Base-by-base conservation (phyloP, 2,797 vertebrate genomes). In the Lepilemur septentrionalis region DNA sequence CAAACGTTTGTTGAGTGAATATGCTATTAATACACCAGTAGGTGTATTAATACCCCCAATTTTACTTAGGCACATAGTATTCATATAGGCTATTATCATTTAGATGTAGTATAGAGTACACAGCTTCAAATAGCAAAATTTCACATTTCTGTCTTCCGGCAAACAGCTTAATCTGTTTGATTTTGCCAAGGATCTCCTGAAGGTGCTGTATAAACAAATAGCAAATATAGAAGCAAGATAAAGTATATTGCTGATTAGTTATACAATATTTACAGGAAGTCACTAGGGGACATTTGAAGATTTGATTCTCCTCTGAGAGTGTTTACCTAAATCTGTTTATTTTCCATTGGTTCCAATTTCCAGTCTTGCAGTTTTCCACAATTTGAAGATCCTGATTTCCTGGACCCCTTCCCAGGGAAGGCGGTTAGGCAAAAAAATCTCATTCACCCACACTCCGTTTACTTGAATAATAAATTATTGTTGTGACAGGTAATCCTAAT, bases 111-210 rank as follows among this genome's bases (percentile, higher is more conserved):
- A 50, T 57, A 57, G 13, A 50, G 32, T 83, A 23, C 55, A 43
- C 46, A 35, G n/a, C 38, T 67, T 88, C 65, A 69, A 70, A 48
- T 30, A 89, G 57, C 90, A 85, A 69, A 67, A 38, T 85, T 88
- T 85, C 52, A 76, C 28, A 55, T 93, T 89, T 92, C 61, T 89
- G 3, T 95, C 28, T 84, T 23, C n/a, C 80, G 28, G 30, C 6
- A n/a, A 22, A 95, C 17, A 79, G 11, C 35, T 91, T 80, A 75
- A 55, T 32, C 7, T 70, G 69, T 87, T 80, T 61, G 80, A 89
- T 75, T 81, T 87, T 82, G 65, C 46, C 76, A 94, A 86, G 48
- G 72, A 93, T 38, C 92, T 97, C 35, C 78, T 93, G 61, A 87
- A 97, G 87, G 43, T 91, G 23, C 6, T 83, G 8, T 75, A 9